Percentiles rank a stretch among this genome's conserved stretches.
These are phyloP conservation scores for Hypena proboscidalis DNA, from an alignment of 2,888 invertebrate genomes.

Conservation along the genomic window DNA sequence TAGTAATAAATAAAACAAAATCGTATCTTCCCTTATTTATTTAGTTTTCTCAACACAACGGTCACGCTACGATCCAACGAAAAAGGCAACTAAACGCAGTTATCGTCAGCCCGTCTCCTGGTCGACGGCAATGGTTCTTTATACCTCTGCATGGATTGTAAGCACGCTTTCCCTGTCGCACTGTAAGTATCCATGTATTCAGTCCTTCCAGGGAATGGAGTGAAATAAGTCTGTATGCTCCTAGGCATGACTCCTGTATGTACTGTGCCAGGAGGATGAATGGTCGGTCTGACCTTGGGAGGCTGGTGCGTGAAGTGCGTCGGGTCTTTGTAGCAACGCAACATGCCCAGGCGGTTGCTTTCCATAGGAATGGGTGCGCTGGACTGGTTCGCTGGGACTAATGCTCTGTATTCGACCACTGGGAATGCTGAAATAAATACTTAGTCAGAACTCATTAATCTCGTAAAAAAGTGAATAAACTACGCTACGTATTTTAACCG, in stretches of 20 bases:
- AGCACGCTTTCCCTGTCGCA: conserved; percentile 85
- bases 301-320: conserved; percentile 83
- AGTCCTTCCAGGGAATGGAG: conserved; percentile 84
- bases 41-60: conserved; percentile 29
- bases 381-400: conserved; percentile 87
- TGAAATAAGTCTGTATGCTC: conserved; percentile 80
- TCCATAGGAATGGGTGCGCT: conserved; percentile 85
- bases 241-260: conserved; percentile 77
- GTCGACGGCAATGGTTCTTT: conserved; percentile 87
- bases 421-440: conserved; percentile 70
- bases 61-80: conserved; percentile 25
- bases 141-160: conserved; percentile 86
- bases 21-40: conserved; percentile 61
- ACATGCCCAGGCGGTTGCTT: conserved; percentile 81
- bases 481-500: neutral
- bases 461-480: too few species aligned
- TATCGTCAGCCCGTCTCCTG: conserved; percentile 84
- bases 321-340: conserved; percentile 87
- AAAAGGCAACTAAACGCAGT: conserved; percentile 62
- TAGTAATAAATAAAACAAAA: conserved; percentile 25
- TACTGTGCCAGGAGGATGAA: conserved; percentile 76
- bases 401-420: conserved; percentile 79
- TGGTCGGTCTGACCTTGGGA: conserved; percentile 82
- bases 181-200: conserved; percentile 87
- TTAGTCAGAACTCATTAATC: neutral